Base-by-base conservation (phyloP, 2,888 invertebrate species). In the Drosophila austrosaltans region DNA sequence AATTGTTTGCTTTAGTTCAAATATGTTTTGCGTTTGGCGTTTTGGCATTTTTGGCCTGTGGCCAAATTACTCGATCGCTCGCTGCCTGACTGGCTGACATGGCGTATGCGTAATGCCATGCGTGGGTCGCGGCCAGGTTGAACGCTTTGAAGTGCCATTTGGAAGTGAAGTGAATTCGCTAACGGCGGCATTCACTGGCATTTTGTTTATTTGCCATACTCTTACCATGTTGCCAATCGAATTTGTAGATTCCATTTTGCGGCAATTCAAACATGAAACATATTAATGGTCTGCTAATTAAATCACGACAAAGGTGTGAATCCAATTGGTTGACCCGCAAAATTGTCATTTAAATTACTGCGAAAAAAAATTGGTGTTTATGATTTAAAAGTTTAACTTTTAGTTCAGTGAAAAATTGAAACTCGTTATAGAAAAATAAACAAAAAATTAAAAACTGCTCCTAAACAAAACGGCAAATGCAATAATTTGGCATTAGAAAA, bases 21-120 rank as follows among this genome's bases (percentile, higher is more conserved):
- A 81, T 83, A 83, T 82, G 84, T 70, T 82, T 70, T 63, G 62
- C 57, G 77, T 79, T 77, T 54, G 56, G 36, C 66, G 66, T 77
- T 79, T 75, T 73, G 75, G 62, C 69, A 73, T 79, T 76, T 61
- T 76, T 82, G 84, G 82, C 73, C 68, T 66, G 53, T 42, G 68
- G 81, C 82, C 82, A 70, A 66, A 64, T 60, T 69, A 63, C 44
- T 69, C 59, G 30, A 57, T 57, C 57, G 32, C 57, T 22, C 39
- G 40, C 40, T 40, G 40, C 10, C 39, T 16, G 44, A 22, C 36
- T 57, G 73, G 40, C 69, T 53, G 54, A 65, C 65, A 16, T 56
- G 64, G 61, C 66, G 69, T 63, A 64, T 60, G 71, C 68, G 72
- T 73, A 75, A 69, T 73, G 66, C 44, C 44, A 48, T 22, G 61